A percentile compares a stretch with the other conserved stretches of the same genome.
Evolutionary conservation across 2,888 invertebrate genomes (phyloP).

Genomic region (Leistus spinibarbis): DNA sequence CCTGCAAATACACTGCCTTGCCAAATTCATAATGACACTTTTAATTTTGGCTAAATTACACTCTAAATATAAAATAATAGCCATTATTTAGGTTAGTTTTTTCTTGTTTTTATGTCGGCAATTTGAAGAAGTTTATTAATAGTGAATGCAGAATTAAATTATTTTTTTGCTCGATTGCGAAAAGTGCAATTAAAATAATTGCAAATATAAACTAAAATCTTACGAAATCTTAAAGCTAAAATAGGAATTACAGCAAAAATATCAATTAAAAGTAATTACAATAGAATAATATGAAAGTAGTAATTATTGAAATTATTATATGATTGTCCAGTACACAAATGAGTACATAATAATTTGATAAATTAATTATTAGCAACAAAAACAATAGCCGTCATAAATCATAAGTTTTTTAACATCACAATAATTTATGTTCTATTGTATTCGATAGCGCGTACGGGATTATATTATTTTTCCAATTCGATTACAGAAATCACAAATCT

Average conservation of each 20-base stretch:
- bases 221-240: background rate
- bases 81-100: too few relatives aligned
- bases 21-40: too few relatives aligned
- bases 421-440: conserved; percentile 35
- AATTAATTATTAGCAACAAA: background rate
- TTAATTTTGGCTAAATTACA: too few relatives aligned
- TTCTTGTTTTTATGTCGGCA: too few relatives aligned
- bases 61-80: too few relatives aligned
- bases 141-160: too few relatives aligned
- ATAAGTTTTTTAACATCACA: conserved; percentile 10
- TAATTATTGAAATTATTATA: too few relatives aligned
- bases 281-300: background rate
- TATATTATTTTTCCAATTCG: background rate
- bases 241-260: background rate
- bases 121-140: too few relatives aligned
- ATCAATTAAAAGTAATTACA: background rate
- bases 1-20: too few relatives aligned
- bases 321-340: background rate
- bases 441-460: background rate
- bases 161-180: too few relatives aligned
- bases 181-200: too few relatives aligned
- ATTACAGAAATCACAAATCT: background rate
- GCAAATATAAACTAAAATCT: background rate
- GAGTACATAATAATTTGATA: background rate
- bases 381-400: conserved; percentile 20